Evolutionary conservation across 1,140 invertebrate genomes (phyloP), one percentile per base, ranked within the genome.

Genomic region (Drosophila auraria): DNA sequence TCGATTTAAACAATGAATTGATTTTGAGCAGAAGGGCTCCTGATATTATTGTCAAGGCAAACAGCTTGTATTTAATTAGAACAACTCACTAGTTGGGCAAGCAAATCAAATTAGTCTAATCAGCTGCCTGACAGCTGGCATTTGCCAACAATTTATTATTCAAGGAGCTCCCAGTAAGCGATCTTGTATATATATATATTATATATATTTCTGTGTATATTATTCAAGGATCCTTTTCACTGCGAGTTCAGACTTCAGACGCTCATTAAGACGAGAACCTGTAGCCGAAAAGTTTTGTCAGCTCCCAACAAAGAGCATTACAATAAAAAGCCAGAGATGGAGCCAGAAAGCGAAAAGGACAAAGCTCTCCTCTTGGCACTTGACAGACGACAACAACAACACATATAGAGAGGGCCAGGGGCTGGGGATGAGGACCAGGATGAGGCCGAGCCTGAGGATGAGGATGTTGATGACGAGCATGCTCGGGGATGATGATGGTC

Each of bases 321-420:
- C 71, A 74, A 61, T 45, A 65, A 78, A 65, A 78, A 50, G 53
- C 27, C 40, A 38, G 40, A 68, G 27, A 4, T 4, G 6, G 61
- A 64, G 64, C 42, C 42, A 68, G 33, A 75, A 66, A 42, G 65
- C 65, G 60, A 78, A 78, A 78, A 66, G 66, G 45, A 70, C 79
- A 80, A 83, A 83, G 79, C 84, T 81, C 77, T 87, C 83, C 77
- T 89, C 83, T 87, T 84, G 83, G 61, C 77, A 80, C 68, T 87
- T 80, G 83, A 70, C 83, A 87, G 71, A 80, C 80, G 56, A 66
- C 59, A 71, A 59, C 59, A 71, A 59, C 59, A 40, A 42, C 36
- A n/a, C 20, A 57, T 8, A 14, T 11, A 33, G 30, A 20, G 50
- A 51, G 50, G 17, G 49, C 66, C 44, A 11, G 50, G 44, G 25